Conservation (phyloP, 2,888 invertebrate species). For the Lottia gigantea region DNA sequence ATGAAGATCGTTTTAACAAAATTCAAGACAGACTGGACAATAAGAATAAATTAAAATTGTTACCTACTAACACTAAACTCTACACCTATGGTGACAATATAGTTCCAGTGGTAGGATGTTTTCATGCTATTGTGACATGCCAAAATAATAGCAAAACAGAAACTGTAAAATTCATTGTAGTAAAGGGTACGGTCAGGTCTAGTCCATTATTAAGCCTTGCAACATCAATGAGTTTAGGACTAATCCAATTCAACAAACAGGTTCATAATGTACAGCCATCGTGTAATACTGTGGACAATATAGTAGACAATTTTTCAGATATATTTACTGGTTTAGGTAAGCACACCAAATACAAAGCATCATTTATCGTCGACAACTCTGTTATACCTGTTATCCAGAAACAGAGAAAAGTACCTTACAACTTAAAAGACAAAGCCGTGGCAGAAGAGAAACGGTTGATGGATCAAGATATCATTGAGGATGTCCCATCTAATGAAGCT, state of each 20-base stretch:
- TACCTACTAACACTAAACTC: not conserved
- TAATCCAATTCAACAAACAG: not conserved
- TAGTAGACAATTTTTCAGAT: not conserved
- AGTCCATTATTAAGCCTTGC: not conserved
- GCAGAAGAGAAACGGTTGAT: constrained; percentile 2
- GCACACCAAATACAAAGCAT: constrained; percentile 1
- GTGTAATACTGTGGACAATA: not conserved
- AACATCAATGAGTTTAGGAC: not conserved
- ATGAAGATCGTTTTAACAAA: not conserved
- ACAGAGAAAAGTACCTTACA: not conserved
- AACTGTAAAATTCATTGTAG: not conserved
- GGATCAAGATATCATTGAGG: not conserved
- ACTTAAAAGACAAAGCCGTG: not conserved
- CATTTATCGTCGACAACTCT: not conserved
- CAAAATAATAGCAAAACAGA: not conserved
- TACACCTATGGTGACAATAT: not conserved
- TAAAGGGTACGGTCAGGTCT: not conserved
- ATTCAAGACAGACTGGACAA: not conserved
- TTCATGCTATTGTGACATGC: not conserved
- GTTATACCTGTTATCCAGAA: not conserved
- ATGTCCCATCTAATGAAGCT: constrained; percentile 20
- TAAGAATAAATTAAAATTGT: not conserved
- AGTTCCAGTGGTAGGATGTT: not conserved
- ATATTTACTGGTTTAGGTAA: constrained; percentile 7
- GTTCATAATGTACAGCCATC: not conserved